Conservation (phyloP, 2,888 invertebrate species). For the Meliscaeva auricollis region DNA sequence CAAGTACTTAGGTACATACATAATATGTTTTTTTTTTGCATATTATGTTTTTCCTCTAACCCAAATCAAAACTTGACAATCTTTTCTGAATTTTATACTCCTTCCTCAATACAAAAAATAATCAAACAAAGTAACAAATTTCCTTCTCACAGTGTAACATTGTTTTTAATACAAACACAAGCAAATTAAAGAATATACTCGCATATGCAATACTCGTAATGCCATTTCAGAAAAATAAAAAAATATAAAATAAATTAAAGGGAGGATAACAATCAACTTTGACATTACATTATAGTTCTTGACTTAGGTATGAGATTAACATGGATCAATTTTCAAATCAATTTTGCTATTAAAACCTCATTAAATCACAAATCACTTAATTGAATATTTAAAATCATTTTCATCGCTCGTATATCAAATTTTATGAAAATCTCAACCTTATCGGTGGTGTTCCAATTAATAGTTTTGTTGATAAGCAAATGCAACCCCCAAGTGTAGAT, state of each 20-base stretch:
- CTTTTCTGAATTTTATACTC: not conserved
- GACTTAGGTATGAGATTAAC: not conserved
- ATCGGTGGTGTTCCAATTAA: conserved; percentile 53
- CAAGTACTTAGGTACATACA: no score
- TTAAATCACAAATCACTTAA: conserved; percentile 49
- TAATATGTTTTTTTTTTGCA: not conserved
- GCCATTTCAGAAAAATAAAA: no score
- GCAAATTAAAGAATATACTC: not conserved
- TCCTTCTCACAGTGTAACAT: not conserved
- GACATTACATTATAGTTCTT: no score
- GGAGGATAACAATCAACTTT: no score
- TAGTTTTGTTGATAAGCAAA: conserved; percentile 56
- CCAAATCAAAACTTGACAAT: conserved; percentile 31
- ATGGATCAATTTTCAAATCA: conserved; percentile 28
- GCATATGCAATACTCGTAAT: no score
- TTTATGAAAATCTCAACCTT: conserved; percentile 43
- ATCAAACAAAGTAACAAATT: conserved; percentile 10
- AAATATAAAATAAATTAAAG: no score
- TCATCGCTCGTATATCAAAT: conserved; percentile 37
- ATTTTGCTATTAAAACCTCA: conserved; percentile 9
- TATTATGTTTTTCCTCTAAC: conserved; percentile 3
- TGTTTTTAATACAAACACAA: not conserved
- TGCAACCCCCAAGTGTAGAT: conserved; percentile 13
- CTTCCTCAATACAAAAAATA: conserved; percentile 2
- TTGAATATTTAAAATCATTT: conserved; percentile 44